Base-by-base conservation (phyloP, 1,140 invertebrate species). In the Drosophila saltans region DNA sequence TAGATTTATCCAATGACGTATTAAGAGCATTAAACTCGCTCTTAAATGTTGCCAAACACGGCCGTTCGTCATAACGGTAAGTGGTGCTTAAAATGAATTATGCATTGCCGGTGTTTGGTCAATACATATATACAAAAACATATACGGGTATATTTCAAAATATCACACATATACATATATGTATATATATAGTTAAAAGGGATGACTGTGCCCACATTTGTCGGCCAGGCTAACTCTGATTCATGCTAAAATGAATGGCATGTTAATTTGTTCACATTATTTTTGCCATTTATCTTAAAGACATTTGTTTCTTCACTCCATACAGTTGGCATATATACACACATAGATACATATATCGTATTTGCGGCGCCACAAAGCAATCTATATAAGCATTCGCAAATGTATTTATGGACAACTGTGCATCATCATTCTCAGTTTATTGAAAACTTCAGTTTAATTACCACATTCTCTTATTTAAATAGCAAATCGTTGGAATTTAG, bases 81-180 rank as follows among this genome's bases (percentile, higher is more conserved):
- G 83, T 86, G 80, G 83, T 86, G 83, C 83, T 86, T 86, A 88
- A 86, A 89, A 80, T 89, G 83, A 86, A 89, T 86, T 88, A 86
- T 88, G 83, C 83, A 82, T 79, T 82, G 66, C 69, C 72, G 11
- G 66, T 59, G 60, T 69, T 65, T 56, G 48, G 43, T 85, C 66
- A 69, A 69, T 78, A 63, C 58, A 62, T 45, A 30, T 24, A 69
- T 73, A 58, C 45, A 40, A n/a, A 36, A 21, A 65, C 24, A 72
- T 33, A 68, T 68, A 66, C 63, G 65, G 52, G 21, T 66, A 33
- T 11, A 30, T 36, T 11, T 24, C 16, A 16, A 16, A 16, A 16
- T 16, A 16, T 16, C 16, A 16, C 16, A 43, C 3, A 36, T 24
- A 39, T 30, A 36, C 26, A 60, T 45, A 57, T 40, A 58, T 73